A percentile compares a stretch with the other conserved stretches of the same genome.
These are phyloP conservation scores for Drosophila malerkotliana DNA, from an alignment of 1,140 invertebrate species.

Conservation along the genomic window DNA sequence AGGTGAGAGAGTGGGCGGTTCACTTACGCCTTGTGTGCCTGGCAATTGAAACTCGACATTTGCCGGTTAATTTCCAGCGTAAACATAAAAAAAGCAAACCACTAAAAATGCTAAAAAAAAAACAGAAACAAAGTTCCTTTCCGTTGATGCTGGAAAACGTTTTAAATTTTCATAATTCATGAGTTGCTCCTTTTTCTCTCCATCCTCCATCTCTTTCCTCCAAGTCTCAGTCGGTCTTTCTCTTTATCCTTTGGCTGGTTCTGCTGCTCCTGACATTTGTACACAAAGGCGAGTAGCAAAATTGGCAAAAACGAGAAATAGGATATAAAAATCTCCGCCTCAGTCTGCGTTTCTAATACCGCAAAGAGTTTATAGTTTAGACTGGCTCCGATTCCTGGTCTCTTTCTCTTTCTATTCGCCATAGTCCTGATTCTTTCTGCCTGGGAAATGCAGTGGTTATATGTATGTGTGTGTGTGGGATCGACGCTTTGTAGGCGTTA, in stretches of 20 bases:
- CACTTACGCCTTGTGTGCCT: slow-evolving; percentile 44
- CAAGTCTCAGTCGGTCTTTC: background rate
- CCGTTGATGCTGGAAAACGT: slow-evolving; percentile 42
- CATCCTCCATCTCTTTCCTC: background rate
- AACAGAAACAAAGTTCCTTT: slow-evolving; percentile 57
- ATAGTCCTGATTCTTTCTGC: slow-evolving; percentile 8
- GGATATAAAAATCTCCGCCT: slow-evolving; percentile 53
- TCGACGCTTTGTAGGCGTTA: slow-evolving; percentile 70
- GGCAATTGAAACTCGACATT: slow-evolving; percentile 71
- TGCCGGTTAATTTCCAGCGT: slow-evolving; percentile 71
- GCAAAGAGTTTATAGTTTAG: slow-evolving; percentile 79
- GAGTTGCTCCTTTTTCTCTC: slow-evolving; percentile 6
- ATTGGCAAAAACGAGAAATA: slow-evolving; percentile 22
- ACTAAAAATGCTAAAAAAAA: slow-evolving; percentile 9
- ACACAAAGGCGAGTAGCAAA: slow-evolving; percentile 11
- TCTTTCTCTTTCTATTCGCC: background rate
- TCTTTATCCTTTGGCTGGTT: slow-evolving; percentile 6
- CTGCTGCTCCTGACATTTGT: slow-evolving; percentile 70
- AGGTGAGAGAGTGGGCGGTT: slow-evolving; percentile 1
- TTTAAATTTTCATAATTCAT: slow-evolving; percentile 80
- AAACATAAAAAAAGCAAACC: slow-evolving; percentile 44
- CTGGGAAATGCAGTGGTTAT: slow-evolving; percentile 23
- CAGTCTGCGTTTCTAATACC: slow-evolving; percentile 70
- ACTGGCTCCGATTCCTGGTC: slow-evolving; percentile 20
- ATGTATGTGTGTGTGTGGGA: background rate